Evolutionary conservation across 2,888 invertebrate species (phyloP).

Genomic region (Meliscaeva auricollis): DNA sequence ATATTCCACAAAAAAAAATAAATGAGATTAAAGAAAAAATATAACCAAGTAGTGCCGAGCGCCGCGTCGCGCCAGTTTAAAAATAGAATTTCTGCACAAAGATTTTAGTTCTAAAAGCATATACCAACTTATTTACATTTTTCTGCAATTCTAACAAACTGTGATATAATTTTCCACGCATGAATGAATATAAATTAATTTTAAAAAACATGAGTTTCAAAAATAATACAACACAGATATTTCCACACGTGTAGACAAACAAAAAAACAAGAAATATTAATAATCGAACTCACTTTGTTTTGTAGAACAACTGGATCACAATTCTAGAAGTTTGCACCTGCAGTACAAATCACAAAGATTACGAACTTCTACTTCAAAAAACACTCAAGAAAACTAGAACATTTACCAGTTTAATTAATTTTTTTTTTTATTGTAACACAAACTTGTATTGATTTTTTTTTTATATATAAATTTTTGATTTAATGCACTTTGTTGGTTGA

Average conservation of each 20-base stretch:
- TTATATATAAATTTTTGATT: not conserved
- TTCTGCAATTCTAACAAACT: not conserved
- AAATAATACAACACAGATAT: not conserved
- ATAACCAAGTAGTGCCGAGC: no score
- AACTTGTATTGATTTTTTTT: no score
- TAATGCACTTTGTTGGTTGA: constrained; percentile 7
- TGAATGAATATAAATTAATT: constrained; percentile 2
- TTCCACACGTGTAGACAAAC: not conserved
- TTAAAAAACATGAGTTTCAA: not conserved
- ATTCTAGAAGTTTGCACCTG: constrained; percentile 27
- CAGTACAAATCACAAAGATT: constrained; percentile 10
- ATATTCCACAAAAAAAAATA: not conserved
- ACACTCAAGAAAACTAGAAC: constrained; percentile 28
- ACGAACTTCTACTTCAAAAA: not conserved
- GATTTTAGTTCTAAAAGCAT: not conserved
- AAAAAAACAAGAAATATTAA: not conserved
- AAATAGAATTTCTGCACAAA: constrained; percentile 55
- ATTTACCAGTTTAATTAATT: constrained; percentile 11
- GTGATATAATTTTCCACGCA: constrained; percentile 1
- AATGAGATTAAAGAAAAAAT: not conserved
- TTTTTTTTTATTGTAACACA: not conserved
- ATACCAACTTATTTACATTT: not conserved
- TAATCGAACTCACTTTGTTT: constrained; percentile 29
- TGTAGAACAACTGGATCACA: constrained; percentile 26
- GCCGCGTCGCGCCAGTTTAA: constrained; percentile 1